A percentile compares a stretch with the other conserved stretches of the same genome.
phyloP scores from a whole-genome alignment of 2,888 invertebrate genomes.

The Parasteatoda lunata region DNA sequence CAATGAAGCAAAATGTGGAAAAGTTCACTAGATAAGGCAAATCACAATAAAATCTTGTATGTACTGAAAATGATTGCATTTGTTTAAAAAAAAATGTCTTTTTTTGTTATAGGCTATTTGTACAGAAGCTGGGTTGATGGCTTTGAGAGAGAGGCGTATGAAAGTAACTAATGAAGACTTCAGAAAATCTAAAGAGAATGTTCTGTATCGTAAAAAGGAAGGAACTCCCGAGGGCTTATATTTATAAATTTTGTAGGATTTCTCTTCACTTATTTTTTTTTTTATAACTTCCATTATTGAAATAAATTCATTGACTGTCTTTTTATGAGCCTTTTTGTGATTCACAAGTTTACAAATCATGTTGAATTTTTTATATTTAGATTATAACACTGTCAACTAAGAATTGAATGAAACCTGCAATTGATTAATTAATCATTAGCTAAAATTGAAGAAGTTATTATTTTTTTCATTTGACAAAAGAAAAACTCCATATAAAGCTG shows the following conservation, averaged over 20 bases:
- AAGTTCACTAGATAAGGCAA: no score
- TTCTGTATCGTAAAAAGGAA: conserved; percentile 98
- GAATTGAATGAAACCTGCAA: no score
- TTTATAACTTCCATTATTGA: conserved; percentile 4
- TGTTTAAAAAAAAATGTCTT: background rate
- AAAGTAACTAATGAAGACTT: conserved; percentile 99
- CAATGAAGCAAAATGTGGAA: no score
- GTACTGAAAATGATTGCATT: no score
- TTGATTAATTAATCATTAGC: no score
- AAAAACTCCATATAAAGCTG: no score
- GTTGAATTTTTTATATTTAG: no score
- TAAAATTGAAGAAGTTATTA: no score
- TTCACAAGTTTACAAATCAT: no score
- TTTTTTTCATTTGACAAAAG: no score
- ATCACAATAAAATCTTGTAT: no score
- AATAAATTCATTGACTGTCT: conserved; percentile 28
- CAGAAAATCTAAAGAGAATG: conserved; percentile 99
- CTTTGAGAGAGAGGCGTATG: conserved; percentile 97
- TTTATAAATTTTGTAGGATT: conserved; percentile 79
- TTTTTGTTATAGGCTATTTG: conserved; percentile 90
- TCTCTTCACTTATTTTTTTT: conserved; percentile 27
- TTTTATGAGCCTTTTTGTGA: background rate
- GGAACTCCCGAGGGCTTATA: conserved; percentile 99
- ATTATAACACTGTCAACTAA: no score
- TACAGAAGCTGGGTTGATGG: conserved; percentile 99